Percentiles rank a stretch among this genome's conserved stretches.
Evolutionary conservation across 1,140 invertebrate genomes (phyloP).

Genomic region (Dermatophagoides farinae): DNA sequence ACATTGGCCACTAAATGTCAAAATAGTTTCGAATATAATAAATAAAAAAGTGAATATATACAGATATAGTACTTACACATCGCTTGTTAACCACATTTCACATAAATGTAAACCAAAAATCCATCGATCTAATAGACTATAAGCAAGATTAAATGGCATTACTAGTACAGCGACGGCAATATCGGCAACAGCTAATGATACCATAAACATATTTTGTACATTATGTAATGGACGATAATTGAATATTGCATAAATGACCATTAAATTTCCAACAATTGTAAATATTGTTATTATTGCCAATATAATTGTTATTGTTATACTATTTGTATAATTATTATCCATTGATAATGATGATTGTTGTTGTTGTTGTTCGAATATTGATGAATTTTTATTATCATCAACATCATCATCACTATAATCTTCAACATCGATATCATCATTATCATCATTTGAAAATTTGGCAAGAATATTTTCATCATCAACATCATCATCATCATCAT

Average conservation of each 20-base stretch:
- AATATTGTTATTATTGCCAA: conserved; percentile 44
- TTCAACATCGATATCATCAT: not conserved
- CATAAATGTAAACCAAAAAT: conserved; percentile 72
- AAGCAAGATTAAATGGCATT: conserved; percentile 84
- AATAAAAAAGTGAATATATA: too few species aligned
- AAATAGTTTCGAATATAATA: not conserved
- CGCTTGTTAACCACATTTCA: conserved; percentile 88
- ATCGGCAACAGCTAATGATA: conserved; percentile 90
- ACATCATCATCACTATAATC: not conserved
- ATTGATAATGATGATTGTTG: not conserved
- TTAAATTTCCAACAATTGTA: conserved; percentile 79
- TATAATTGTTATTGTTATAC: conserved; percentile 19
- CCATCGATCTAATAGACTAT: conserved; percentile 69
- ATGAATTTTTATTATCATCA: not conserved
- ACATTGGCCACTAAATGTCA: not conserved
- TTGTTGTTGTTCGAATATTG: not conserved
- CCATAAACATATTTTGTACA: conserved; percentile 94
- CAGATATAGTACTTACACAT: conserved; percentile 50
- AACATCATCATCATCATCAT: not conserved
- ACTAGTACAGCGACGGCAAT: conserved; percentile 87
- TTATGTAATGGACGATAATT: conserved; percentile 85
- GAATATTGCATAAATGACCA: conserved; percentile 88
- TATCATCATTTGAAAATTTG: not conserved
- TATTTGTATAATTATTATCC: conserved; percentile 2
- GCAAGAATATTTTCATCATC: not conserved